phyloP scores from a whole-genome alignment of 2,888 invertebrate genomes.

The Chelonus formosanus region DNA sequence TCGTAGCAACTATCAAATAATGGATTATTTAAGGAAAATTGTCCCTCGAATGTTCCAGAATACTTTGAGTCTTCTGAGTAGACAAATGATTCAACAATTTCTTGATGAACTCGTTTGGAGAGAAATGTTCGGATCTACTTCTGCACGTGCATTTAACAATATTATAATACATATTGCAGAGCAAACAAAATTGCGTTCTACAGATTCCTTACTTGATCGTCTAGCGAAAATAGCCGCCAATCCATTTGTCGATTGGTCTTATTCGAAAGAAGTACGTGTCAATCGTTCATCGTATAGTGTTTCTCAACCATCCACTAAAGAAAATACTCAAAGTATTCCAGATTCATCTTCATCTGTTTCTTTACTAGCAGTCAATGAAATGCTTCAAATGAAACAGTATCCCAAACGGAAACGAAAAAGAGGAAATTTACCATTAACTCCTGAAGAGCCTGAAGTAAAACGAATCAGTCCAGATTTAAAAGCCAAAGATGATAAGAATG shows the following conservation, averaged over 20 bases:
- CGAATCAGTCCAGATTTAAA: slow-evolving; percentile 44
- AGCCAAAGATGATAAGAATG: slow-evolving; percentile 43
- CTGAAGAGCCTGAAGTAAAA: slow-evolving; percentile 62
- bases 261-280: slow-evolving; percentile 37
- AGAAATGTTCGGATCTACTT: slow-evolving; percentile 82
- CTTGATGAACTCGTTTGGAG: slow-evolving; percentile 90
- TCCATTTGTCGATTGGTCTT: slow-evolving; percentile 75
- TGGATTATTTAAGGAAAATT: slow-evolving; percentile 86
- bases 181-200: slow-evolving; percentile 72
- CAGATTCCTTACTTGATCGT: slow-evolving; percentile 64
- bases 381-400: slow-evolving; percentile 53
- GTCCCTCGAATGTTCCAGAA: slow-evolving; percentile 93
- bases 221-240: slow-evolving; percentile 68
- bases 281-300: background rate
- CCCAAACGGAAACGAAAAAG: slow-evolving; percentile 51
- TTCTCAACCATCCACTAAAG: slow-evolving; percentile 7
- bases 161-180: slow-evolving; percentile 81
- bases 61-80: slow-evolving; percentile 80
- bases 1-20: slow-evolving; percentile 78
- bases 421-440: background rate
- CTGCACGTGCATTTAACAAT: slow-evolving; percentile 82
- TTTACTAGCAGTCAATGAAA: slow-evolving; percentile 54
- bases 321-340: slow-evolving; percentile 12
- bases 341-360: slow-evolving; percentile 20
- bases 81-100: slow-evolving; percentile 90